A percentile compares a stretch with the other conserved stretches of the same genome.
These are phyloP conservation scores for Helicoverpa assulta DNA, from an alignment of 2,888 invertebrate species.

Conservation along the genomic window DNA sequence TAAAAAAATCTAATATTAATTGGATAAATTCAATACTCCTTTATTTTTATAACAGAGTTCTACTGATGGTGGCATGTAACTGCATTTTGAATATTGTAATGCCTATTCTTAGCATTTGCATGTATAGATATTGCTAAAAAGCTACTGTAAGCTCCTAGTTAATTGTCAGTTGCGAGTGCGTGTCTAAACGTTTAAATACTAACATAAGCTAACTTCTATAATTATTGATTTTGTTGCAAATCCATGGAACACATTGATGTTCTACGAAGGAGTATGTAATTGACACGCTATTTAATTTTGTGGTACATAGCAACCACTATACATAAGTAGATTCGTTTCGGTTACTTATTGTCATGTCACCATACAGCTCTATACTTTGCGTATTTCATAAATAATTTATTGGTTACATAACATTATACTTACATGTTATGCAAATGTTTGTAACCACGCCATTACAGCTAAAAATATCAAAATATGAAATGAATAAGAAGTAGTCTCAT, in stretches of 20 bases:
- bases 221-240: conserved; percentile 56
- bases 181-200: conserved; percentile 61
- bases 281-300: conserved; percentile 30
- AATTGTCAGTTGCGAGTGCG: conserved; percentile 57
- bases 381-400: neutral
- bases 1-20: too few relatives aligned
- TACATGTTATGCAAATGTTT: neutral
- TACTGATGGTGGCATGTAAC: conserved; percentile 4
- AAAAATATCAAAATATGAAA: too few relatives aligned
- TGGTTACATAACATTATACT: neutral
- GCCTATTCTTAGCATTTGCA: conserved; percentile 39
- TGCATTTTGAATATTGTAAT: conserved; percentile 24
- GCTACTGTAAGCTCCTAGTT: conserved; percentile 62
- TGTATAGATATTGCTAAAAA: conserved; percentile 37
- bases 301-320: conserved; percentile 20
- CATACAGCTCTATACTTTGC: neutral
- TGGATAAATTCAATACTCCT: too few relatives aligned
- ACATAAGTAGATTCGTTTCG: conserved; percentile 42
- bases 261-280: conserved; percentile 35
- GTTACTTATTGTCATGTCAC: conserved; percentile 30
- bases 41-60: too few relatives aligned
- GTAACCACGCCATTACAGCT: too few relatives aligned
- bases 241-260: conserved; percentile 47
- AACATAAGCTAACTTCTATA: conserved; percentile 43
- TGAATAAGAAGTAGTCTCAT: neutral